Percentiles rank a stretch among this genome's conserved stretches.
Evolutionary conservation across 2,113 vertebrate genomes (phyloP).

Genomic region (Pelecanoides urinatrix): DNA sequence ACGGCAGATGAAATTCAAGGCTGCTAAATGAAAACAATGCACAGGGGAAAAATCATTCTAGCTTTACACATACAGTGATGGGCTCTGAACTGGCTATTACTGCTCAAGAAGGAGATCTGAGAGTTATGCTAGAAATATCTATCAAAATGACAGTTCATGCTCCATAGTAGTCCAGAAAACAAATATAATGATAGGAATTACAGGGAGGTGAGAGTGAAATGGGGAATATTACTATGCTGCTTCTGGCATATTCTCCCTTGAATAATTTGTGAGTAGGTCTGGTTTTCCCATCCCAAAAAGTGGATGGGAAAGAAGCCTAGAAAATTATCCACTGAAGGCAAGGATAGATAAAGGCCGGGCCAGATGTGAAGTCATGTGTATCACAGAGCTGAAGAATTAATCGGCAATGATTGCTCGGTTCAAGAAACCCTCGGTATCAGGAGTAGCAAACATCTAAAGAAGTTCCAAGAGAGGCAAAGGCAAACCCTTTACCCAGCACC

Average conservation of each 20-base stretch:
- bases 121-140: not conserved
- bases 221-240: not conserved
- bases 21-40: slow-evolving; percentile 55
- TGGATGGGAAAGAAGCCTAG: not conserved
- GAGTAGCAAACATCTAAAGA: not conserved
- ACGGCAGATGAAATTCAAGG: slow-evolving; percentile 26
- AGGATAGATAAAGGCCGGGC: not conserved
- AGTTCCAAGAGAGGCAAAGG: not conserved
- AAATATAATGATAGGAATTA: not conserved
- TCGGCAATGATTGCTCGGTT: not conserved
- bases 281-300: not conserved
- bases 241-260: not conserved
- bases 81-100: slow-evolving; percentile 7
- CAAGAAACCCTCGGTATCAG: not conserved
- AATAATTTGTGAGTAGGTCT: not conserved
- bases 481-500: not conserved
- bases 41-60: slow-evolving; percentile 23
- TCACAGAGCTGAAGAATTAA: not conserved
- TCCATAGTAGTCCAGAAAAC: not conserved
- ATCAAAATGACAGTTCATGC: slow-evolving; percentile 19
- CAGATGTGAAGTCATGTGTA: not conserved
- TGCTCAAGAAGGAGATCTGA: slow-evolving; percentile 5
- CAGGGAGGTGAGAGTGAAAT: not conserved
- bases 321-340: not conserved
- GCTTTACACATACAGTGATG: not conserved